Conservation (phyloP, 2,797 vertebrate genomes). For the Pangasius mekongensis region DNA sequence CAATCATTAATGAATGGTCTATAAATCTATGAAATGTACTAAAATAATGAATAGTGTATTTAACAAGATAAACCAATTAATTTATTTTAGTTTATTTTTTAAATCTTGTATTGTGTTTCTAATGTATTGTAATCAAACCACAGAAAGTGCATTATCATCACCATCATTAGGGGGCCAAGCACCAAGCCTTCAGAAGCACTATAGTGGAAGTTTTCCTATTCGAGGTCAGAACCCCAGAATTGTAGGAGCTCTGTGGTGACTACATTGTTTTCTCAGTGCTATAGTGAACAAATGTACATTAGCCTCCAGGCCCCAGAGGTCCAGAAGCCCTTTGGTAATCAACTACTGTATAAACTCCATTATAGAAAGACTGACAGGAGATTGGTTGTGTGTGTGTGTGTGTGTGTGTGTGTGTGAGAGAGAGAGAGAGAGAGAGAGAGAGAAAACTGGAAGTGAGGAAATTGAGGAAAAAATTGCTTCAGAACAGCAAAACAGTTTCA, state of each 20-base stretch:
- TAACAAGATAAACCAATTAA: not conserved
- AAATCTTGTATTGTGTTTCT: not conserved
- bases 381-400: not conserved
- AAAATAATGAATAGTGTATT: too few relatives aligned
- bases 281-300: slow-evolving; percentile 2
- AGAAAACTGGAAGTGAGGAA: not conserved
- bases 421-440: not conserved
- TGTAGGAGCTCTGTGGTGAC: not conserved
- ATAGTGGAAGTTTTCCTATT: not conserved
- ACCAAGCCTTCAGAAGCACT: not conserved
- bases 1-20: not conserved
- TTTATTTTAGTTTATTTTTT: too few relatives aligned
- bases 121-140: not conserved
- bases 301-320: not conserved
- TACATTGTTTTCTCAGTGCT: not conserved
- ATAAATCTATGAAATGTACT: not conserved
- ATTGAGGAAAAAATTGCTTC: not conserved
- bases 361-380: not conserved
- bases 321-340: slow-evolving; percentile 15
- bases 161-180: not conserved
- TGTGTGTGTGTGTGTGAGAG: not conserved
- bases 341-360: not conserved
- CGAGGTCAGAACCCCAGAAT: not conserved
- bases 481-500: not conserved
- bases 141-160: not conserved